Evolutionary conservation across 2,113 vertebrate species (phyloP), one percentile per base, ranked within the genome.

Genomic region (Bufo gargarizans): DNA sequence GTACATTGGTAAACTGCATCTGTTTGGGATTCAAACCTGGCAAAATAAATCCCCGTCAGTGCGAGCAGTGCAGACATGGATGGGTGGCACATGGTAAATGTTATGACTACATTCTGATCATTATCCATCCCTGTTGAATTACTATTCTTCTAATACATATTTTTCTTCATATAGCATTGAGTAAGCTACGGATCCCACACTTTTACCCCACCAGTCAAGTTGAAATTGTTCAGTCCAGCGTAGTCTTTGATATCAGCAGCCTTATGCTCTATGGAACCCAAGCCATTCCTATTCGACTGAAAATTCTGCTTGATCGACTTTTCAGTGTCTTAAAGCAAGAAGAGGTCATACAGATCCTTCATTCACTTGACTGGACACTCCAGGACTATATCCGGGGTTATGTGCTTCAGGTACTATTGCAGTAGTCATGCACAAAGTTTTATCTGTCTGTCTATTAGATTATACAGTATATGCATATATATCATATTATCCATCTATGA

Each of bases 371-470:
- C 90, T 99, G 98, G 98, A 99, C 97, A 0, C 94, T 99, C 6
- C 98, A 99, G 93, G 98, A 99, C 92, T 99, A 99, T 89, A 97
- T 99, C 82, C 97, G 98, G 53, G 98, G 98, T 92, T 99, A 99
- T 0, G 97, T 99, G 59, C 96, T 99, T 6, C 98, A 99, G 97
- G 98, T 96, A 94, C 11, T 45, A 19, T 14, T 59, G 22, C 6
- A 20, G 13, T 71, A 43, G 16, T 61, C 19, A 19, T 61, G 11
- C 3, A 71, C 16, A 11, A 71, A 71, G 22, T 58, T 58, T 13
- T 58, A 58, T 58, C 6, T 55, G 6, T 58, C 56, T 58, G 13
- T 12, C 33, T 33, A 33, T 33, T 1, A 33, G 0, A 33, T 33
- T 33, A 33, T 33, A 33, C 33, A 1, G 33, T 33, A 33, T 33